Evolutionary conservation across 2,888 invertebrate species (phyloP).

Genomic region (Lithophane semibrunnea): DNA sequence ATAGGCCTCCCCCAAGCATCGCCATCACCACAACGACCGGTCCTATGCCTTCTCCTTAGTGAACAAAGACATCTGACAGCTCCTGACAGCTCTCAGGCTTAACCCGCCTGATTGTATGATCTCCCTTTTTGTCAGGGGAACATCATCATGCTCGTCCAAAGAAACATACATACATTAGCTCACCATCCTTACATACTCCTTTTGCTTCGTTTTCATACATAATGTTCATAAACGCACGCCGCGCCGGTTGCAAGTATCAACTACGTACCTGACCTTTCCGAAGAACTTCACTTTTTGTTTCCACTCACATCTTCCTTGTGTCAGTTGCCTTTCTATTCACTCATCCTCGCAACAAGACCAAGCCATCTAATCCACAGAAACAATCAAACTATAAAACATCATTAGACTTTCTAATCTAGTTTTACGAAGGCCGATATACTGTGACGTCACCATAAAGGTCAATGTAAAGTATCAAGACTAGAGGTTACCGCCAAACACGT

Average conservation of each 20-base stretch:
- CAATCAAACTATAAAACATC: background rate
- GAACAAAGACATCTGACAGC: background rate
- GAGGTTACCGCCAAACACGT: slow-evolving; percentile 31
- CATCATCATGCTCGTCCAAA: background rate
- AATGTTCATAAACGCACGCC: no score
- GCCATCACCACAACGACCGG: background rate
- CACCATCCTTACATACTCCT: no score
- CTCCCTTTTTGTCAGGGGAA: background rate
- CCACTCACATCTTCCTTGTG: no score
- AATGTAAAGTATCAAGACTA: slow-evolving; percentile 26
- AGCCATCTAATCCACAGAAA: background rate
- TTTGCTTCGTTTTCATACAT: no score
- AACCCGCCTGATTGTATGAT: background rate
- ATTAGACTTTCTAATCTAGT: background rate
- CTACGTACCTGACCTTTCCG: no score
- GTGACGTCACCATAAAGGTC: slow-evolving; percentile 33
- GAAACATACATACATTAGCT: background rate
- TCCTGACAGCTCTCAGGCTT: background rate
- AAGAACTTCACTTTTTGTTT: no score
- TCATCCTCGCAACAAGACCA: no score
- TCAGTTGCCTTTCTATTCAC: no score
- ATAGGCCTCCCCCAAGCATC: background rate
- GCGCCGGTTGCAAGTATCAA: no score
- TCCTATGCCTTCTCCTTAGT: background rate
- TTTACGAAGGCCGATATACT: slow-evolving; percentile 15